Base-by-base conservation (phyloP, 2,888 invertebrate genomes). In the Volucella inanis region DNA sequence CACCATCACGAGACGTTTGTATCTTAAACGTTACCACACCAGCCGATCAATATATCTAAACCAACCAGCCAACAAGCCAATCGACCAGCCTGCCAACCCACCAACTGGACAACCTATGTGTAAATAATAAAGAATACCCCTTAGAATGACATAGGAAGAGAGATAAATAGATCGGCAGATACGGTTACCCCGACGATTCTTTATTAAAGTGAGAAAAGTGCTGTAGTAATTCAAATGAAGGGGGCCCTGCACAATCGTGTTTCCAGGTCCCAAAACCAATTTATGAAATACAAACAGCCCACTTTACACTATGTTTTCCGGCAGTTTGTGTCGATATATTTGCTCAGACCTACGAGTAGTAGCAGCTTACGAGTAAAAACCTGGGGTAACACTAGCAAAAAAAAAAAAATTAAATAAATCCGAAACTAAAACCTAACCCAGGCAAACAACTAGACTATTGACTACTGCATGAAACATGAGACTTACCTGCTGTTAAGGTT, bases 171-270 rank as follows among this genome's bases (percentile, higher is more conserved):
- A 85, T 85, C 71, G 67, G 62, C 72, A 68, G 74, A 81, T 72
- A 81, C 77, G 74, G 76, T 81, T 85, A 85, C 68, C 76, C 68
- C 72, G 62, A 79, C 76, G 85, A 85, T 81, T 85, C 81, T 85
- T 81, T 81, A 85, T 85, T 85, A 85, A 85, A 81, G 85, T 81
- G 85, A 85, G 76, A 81, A 81, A 80, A 79, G 84, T 80, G 74
- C 75, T 75, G 75, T 79, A 80, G 70, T 71, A 80, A 52, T 70
- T 70, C 74, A 79, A 78, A 68, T 52, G 64, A 55, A 22, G 41
- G 41, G 71, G 47, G 45, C 38, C 22, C 22, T 15, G 18, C 2
- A 64, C 31, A 43, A 49, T 55, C 38, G 57, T 41, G 31, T 31
- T 31, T 39, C 22, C 39, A 11, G 55, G 65, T 65, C 59, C 71